Conservation (phyloP, 1,140 invertebrate species). For the Cydia fagiglandana region DNA sequence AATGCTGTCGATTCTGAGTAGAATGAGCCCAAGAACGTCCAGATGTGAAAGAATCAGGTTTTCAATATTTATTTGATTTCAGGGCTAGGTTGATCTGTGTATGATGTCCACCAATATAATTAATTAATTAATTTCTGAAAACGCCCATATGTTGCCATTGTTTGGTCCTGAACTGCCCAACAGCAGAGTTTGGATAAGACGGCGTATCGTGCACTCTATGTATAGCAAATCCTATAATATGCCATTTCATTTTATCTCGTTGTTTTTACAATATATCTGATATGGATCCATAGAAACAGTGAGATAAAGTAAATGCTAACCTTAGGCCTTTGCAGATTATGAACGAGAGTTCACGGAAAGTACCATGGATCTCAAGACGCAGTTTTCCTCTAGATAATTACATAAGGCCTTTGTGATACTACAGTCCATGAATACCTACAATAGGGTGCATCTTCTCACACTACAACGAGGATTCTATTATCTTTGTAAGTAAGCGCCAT, state of each 20-base stretch:
- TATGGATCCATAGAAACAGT: not conserved
- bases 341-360: not conserved
- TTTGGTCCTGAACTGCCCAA: no score
- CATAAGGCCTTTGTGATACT: not conserved
- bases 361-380: not conserved
- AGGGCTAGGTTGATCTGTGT: no score
- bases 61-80: no score
- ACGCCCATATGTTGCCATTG: no score
- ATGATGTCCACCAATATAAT: no score
- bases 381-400: conserved; percentile 1
- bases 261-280: not conserved
- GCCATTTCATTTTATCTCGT: not conserved
- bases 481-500: not conserved
- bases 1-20: no score
- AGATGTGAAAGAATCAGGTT: no score
- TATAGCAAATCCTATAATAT: not conserved
- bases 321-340: not conserved
- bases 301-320: not conserved
- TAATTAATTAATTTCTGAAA: no score
- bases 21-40: no score
- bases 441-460: not conserved
- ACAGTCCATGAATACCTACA: not conserved
- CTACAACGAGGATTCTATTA: not conserved
- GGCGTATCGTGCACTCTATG: no score
- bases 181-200: no score